Conservation (phyloP, 2,888 invertebrate genomes). For the Nomada ruficornis region DNA sequence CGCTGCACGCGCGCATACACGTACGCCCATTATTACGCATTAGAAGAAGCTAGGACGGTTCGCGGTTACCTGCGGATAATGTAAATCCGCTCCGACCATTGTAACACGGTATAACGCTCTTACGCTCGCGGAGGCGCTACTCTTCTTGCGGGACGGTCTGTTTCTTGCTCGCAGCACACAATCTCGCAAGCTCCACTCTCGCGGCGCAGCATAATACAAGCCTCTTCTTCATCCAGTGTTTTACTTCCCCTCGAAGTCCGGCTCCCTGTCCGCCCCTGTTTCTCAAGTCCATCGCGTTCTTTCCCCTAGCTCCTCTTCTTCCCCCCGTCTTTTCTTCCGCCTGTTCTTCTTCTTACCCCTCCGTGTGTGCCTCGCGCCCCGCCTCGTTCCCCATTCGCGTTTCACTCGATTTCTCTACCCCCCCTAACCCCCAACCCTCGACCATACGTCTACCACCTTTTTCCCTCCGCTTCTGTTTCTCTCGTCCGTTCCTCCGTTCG, state of each 20-base stretch:
- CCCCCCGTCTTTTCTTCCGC: slow-evolving; percentile 46
- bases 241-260: slow-evolving; percentile 1
- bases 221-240: slow-evolving; percentile 48
- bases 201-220: slow-evolving; percentile 37
- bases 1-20: slow-evolving; percentile 47
- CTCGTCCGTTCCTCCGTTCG: slow-evolving; percentile 40
- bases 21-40: slow-evolving; percentile 75
- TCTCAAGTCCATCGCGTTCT: slow-evolving; percentile 30
- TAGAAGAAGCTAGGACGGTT: slow-evolving; percentile 72
- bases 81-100: slow-evolving; percentile 78
- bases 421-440: background rate
- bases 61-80: slow-evolving; percentile 77
- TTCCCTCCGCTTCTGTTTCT: background rate
- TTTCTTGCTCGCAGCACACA: slow-evolving; percentile 11
- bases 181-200: slow-evolving; percentile 44
- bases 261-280: slow-evolving; percentile 39
- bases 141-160: background rate
- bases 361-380: background rate
- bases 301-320: slow-evolving; percentile 41
- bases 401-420: slow-evolving; percentile 48
- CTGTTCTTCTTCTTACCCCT: slow-evolving; percentile 45
- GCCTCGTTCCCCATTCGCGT: slow-evolving; percentile 23
- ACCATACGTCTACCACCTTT: slow-evolving; percentile 14
- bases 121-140: background rate
- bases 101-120: slow-evolving; percentile 64